Evolutionary conservation across 1,140 invertebrate genomes (phyloP), one percentile per base, ranked within the genome.

Genomic region (Caenorhabditis tropicalis): DNA sequence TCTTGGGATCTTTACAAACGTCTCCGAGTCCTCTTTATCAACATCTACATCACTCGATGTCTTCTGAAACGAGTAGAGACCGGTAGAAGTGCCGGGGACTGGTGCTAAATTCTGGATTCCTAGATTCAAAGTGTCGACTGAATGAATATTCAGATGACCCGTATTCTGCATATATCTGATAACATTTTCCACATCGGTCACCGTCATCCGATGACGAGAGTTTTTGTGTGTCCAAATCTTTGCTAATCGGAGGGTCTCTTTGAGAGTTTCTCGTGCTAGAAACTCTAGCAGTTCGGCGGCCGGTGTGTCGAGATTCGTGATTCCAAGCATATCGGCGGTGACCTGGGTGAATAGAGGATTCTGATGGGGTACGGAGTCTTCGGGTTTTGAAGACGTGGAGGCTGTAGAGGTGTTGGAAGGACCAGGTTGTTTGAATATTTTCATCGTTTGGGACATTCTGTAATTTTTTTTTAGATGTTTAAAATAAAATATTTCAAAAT

Each of bases 1-100:
- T 24, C 65, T 74, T 24, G 65, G 65, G 43, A 74, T 74, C 36
- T 74, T 39, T 4, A 74, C 29, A 74, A 74, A 74, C 21, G 65
- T 74, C 36, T 74, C 65, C 36, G 36, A 24, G 43, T 74, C 65
- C 36, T 74, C 65, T 10, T 74, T 74, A 43, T 74, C 65, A 1
- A 74, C 65, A 24, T 74, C 65, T 5, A 74, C 15, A n/a, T 74
- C 65, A 10, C 4, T n/a, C 10, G 53, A 58, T 7, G 36, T 3
- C 15, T 74, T 74, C 19, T 43, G n/a, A 12, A 46, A 74, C 12
- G 65, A 24, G 36, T 24, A 74, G 0, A 74, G 3, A 10, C 58
- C 58, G 10, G 12, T 10, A 12, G 65, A 74, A 7, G 65, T 74
- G 9, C 65, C 65, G 0, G 16, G 36, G 10, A 74, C n/a, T 24